Base-by-base conservation (phyloP, 2,888 invertebrate species). In the Dendrolimus pini region DNA sequence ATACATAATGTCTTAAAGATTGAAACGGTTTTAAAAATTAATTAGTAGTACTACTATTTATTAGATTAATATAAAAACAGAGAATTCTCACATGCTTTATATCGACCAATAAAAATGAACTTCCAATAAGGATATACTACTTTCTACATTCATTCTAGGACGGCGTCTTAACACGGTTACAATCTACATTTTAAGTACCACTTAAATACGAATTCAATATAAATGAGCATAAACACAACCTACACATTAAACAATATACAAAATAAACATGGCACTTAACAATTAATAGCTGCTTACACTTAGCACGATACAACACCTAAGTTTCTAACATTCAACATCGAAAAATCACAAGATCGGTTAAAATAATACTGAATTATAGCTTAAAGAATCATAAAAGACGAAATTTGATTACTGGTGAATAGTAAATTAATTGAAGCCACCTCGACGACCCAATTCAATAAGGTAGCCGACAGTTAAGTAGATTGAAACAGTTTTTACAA, bases 251-350 rank as follows among this genome's bases (percentile, higher is more conserved):
- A 30, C 14, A 66, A 62, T 66, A 65, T 65, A 67, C 67, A 71
- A 55, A 64, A 65, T 68, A 67, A 68, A 70, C 69, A 78, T 79
- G 78, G 78, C 78, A 79, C 79, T 67, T 63, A 67, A 63, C 61
- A 30, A 30, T 30, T 59, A 56, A 54, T 18, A 58, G 57, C 54
- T 53, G 55, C 53, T 52, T 41, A 47, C 47, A 47, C 47, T 54
- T 54, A 54, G 14, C 9, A 9, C 54, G 9, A 54, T 3, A 18
- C 54, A 54, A 18, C 30, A 30, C 47, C 47, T 47, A 47, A 2
- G 9, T 47, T 47, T 47, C 47, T 47, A 47, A 47, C 9, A 2
- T 47, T 47, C 47, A 47, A 30, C 12, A 47, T 47, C 47, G 47
- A 47, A 47, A 13, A 10, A 59, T 41, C 55, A 18, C 61, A 61